Conservation (phyloP, 1,140 invertebrate species). For the Drosophila parabipectinata region DNA sequence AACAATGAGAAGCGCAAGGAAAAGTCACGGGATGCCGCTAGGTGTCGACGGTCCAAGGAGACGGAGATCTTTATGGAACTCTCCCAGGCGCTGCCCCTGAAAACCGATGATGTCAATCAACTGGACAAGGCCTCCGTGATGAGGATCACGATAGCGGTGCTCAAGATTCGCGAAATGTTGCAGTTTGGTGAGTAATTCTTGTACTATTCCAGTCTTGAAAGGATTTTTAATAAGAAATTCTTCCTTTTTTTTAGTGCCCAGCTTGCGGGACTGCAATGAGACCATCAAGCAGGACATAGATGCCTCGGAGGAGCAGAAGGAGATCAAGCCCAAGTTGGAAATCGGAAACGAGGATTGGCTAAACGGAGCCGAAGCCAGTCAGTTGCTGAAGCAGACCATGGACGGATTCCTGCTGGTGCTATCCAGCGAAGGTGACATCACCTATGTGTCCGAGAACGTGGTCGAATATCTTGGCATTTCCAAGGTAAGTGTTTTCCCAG, state of each 20-base stretch:
- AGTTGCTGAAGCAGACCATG: conserved; percentile 87
- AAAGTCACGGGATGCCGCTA: conserved; percentile 96
- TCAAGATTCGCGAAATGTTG: conserved; percentile 93
- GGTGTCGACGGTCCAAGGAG: conserved; percentile 95
- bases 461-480: conserved; percentile 94
- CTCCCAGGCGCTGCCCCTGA: conserved; percentile 91
- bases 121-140: conserved; percentile 98
- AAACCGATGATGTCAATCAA: conserved; percentile 90
- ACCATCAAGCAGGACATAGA: conserved; percentile 41
- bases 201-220: background rate
- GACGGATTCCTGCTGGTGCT: conserved; percentile 95
- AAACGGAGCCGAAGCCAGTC: conserved; percentile 56
- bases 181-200: conserved; percentile 88
- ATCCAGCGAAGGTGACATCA: conserved; percentile 94
- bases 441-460: conserved; percentile 96
- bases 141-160: conserved; percentile 95
- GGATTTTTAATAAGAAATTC: conserved; percentile 56
- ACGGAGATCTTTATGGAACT: conserved; percentile 97
- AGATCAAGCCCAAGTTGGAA: conserved; percentile 62
- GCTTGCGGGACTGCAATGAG: conserved; percentile 35
- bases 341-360: conserved; percentile 59
- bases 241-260: conserved; percentile 43
- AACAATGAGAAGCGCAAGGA: conserved; percentile 98
- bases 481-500: conserved; percentile 87
- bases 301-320: conserved; percentile 2